Conservation (phyloP, 2,113 vertebrate species). For the Parotia lawesii region DNA sequence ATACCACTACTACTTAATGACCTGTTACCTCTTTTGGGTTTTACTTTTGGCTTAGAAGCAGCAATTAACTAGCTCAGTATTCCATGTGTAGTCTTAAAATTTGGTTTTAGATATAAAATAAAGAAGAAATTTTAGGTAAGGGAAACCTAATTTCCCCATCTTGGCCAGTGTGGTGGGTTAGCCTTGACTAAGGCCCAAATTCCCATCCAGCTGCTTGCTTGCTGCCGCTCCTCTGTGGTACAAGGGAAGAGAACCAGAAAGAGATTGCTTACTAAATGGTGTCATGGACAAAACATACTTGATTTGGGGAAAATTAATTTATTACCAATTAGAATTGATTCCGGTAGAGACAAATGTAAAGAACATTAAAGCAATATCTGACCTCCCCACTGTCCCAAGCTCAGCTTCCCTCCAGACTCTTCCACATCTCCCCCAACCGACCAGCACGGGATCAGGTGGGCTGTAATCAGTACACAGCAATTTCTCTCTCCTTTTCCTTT, state of each 20-base stretch:
- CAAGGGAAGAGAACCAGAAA: not conserved
- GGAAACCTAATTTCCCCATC: not conserved
- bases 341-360: not conserved
- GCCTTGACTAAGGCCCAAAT: not conserved
- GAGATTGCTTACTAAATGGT: not conserved
- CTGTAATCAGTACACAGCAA: not conserved
- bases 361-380: not conserved
- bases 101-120: not conserved
- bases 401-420: rapidly evolving
- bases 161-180: not conserved
- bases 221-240: not conserved
- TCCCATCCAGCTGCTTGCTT: not conserved
- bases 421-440: rapidly evolving
- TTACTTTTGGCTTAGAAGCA: not conserved
- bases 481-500: not conserved
- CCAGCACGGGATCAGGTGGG: rapidly evolving
- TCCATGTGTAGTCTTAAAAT: not conserved
- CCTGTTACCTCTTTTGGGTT: not conserved
- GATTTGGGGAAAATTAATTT: not conserved
- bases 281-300: not conserved
- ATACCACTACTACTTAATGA: not conserved
- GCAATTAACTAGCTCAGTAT: not conserved
- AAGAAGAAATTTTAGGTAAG: not conserved
- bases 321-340: not conserved
- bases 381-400: not conserved